phyloP scores from a whole-genome alignment of 2,797 vertebrate genomes.

The Argya squamiceps region DNA sequence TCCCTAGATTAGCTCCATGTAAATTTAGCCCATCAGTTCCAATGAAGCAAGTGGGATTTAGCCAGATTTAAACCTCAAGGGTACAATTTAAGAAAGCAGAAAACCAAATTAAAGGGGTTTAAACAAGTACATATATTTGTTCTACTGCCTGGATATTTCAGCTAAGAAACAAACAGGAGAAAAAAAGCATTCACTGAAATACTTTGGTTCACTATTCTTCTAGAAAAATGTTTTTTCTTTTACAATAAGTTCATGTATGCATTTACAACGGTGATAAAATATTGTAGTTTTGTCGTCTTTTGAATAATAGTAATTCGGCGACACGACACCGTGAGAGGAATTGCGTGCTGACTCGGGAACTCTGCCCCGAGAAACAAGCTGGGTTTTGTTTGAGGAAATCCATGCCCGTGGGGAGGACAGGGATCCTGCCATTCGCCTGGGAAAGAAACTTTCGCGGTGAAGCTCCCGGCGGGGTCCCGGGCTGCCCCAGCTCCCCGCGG shows the following conservation, averaged over 20 bases:
- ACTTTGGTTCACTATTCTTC: not conserved
- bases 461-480: not conserved
- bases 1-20: not conserved
- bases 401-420: not conserved
- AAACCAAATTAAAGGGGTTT: not conserved
- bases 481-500: not conserved
- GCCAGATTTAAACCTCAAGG: constrained; percentile 8
- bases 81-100: not conserved
- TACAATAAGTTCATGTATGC: rapidly evolving
- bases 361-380: not conserved
- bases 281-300: not conserved
- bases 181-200: not conserved
- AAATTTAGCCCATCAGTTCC: not conserved
- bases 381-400: not conserved
- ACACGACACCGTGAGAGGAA: not conserved
- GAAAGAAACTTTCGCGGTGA: not conserved
- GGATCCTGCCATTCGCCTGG: not conserved
- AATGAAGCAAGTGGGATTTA: not conserved
- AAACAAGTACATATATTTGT: not conserved
- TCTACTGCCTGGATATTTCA: not conserved
- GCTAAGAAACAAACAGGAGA: not conserved
- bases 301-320: not conserved
- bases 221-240: not conserved
- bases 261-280: not conserved
- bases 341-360: not conserved